Evolutionary conservation across 1,140 invertebrate species (phyloP), one percentile per base, ranked within the genome.

Genomic region (Drosophila lacertosa): DNA sequence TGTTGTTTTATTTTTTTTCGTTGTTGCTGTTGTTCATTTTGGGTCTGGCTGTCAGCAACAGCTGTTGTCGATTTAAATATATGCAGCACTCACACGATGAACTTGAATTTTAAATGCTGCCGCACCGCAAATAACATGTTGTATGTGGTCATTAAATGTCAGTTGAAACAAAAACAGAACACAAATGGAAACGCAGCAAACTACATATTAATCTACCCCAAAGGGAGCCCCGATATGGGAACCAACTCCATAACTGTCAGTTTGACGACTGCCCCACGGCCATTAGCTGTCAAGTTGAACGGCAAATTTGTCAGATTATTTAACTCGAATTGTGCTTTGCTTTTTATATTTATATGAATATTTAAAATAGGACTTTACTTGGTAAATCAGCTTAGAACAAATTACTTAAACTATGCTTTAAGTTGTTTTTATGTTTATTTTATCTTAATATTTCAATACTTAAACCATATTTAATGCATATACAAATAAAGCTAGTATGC

Each of bases 71-170:
- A 42, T 71, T 74, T 66, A 65, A 54, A 69, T 65, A 69, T 65
- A 74, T 68, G 63, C 68, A 44, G 40, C 26, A 16, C 51, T 40
- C 44, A 58, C 33, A 60, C 18, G 42, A 45, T 83, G 81, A 83
- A 83, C 80, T 83, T 83, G 80, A 83, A 83, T 83, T 86, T 86
- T 86, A 80, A 83, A 83, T 79, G 63, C 55, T 75, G 63, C 59
- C 53, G 47, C 51, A 72, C 79, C 80, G 63, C 79, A 83, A 70
- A 79, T 62, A 83, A 63, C 81, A 79, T 72, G 72, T 80, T 71
- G 66, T 69, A 42, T 83, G 80, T 51, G 80, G 80, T 86, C 81
- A 83, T 83, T 83, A 83, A 86, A 83, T 86, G 81, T 83, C 80
- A 86, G 72, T 70, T 55, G 54, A 81, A 81, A 86, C 66, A 80